A percentile compares a stretch with the other conserved stretches of the same genome.
phyloP scores from a whole-genome alignment of 2,797 vertebrate species.

The Avahi laniger region DNA sequence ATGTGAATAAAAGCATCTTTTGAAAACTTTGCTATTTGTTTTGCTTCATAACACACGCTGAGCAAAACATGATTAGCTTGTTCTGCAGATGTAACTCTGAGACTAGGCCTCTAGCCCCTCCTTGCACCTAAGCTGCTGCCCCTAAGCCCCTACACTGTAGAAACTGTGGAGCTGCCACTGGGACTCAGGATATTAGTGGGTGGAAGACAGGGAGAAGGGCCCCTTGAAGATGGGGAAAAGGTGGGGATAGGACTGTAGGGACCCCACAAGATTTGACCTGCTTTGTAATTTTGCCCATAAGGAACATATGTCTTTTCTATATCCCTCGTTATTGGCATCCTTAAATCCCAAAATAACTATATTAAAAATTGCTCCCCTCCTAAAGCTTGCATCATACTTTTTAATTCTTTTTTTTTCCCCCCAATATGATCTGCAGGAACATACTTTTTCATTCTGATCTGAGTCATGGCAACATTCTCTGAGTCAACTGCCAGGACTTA shows the following conservation, averaged over 20 bases:
- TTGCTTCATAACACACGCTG: neutral
- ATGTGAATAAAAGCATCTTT: neutral
- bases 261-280: neutral
- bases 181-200: neutral
- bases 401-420: neutral
- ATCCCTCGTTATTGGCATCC: neutral
- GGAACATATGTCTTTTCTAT: neutral
- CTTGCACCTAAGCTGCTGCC: neutral
- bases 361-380: neutral
- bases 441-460: neutral
- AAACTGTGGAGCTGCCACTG: neutral
- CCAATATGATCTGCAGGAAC: neutral
- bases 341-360: neutral
- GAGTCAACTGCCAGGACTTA: conserved; percentile 50
- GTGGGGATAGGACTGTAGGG: neutral
- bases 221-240: neutral
- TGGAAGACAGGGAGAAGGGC: neutral
- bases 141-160: neutral
- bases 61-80: neutral
- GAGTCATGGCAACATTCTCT: conserved; percentile 39
- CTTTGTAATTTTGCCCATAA: neutral
- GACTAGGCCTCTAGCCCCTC: neutral
- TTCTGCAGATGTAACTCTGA: neutral
- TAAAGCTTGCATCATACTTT: neutral
- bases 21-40: neutral